Evolutionary conservation across 1,140 invertebrate genomes (phyloP), one percentile per base, ranked within the genome.

Genomic region (Harlomillsia oculata): DNA sequence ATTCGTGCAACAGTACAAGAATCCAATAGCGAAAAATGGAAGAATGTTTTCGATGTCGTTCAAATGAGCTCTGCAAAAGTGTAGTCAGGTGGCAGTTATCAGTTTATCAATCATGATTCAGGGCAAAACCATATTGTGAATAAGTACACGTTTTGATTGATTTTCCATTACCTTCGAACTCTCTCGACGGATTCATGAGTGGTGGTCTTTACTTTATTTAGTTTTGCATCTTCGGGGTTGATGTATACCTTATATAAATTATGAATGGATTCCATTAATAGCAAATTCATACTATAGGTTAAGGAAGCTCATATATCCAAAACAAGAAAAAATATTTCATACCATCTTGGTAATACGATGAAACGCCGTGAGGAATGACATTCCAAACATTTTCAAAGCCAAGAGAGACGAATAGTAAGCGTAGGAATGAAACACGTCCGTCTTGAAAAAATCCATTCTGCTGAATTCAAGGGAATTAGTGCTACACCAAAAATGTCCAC

Each of bases 21-120:
- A 72, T 2, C 77, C 80, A 36, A 79, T 69, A 1, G 76, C 63
- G 8, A 82, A 72, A 72, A 83, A 84, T 4, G 79, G 73, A 9
- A 80, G 67, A 53, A 84, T 75, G 62, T 83, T 85, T 67, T 85
- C 82, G 39, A 85, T 60, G 66, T 85, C 82, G 64, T 85, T 85
- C 46, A 75, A 69, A 66, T 85, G 83, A 16, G 80, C 79, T 61
- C 82, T 81, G 64, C 3, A 70, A 72, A 29, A 50, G 18, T 74
- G 53, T n/a, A n/a, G n/a, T n/a, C n/a, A n/a, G n/a, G n/a, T n/a
- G n/a, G n/a, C n/a, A n/a, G n/a, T n/a, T n/a, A n/a, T n/a, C n/a
- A n/a, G n/a, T n/a, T n/a, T n/a, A n/a, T n/a, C n/a, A n/a, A n/a
- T n/a, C n/a, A n/a, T n/a, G n/a, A n/a, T n/a, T n/a, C n/a, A n/a